Conservation (phyloP, 2,797 vertebrate species). For the Danio jaintianensis region DNA sequence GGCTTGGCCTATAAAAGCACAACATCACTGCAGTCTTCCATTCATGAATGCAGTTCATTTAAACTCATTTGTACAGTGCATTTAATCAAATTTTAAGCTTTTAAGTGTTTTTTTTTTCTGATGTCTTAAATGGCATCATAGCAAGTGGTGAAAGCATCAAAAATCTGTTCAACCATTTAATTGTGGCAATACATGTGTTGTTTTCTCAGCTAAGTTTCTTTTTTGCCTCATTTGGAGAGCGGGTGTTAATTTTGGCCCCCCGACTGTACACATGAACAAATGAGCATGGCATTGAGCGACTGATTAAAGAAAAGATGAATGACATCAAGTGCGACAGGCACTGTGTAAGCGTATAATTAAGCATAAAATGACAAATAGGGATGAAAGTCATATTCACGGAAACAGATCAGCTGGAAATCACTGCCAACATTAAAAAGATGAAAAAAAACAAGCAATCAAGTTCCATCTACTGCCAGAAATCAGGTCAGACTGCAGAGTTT, state of each 20-base stretch:
- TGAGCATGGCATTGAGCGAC: slow-evolving; percentile 4
- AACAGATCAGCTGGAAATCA: not conserved
- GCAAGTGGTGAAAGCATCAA: too few species aligned
- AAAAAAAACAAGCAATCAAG: too few species aligned
- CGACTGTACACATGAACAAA: slow-evolving; percentile 38
- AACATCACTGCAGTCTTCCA: not conserved
- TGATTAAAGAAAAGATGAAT: slow-evolving; percentile 49
- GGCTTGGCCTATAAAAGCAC: not conserved
- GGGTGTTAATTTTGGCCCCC: not conserved
- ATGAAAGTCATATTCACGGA: slow-evolving; percentile 48
- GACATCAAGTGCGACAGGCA: slow-evolving; percentile 33
- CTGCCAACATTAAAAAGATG: too few species aligned
- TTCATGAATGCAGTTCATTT: too few species aligned
- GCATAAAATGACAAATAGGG: slow-evolving; percentile 46
- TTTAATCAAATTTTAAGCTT: too few species aligned
- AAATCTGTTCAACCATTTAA: not conserved
- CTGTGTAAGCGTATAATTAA: slow-evolving; percentile 37
- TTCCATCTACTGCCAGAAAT: too few species aligned
- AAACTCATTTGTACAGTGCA: too few species aligned
- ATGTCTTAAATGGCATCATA: too few species aligned
- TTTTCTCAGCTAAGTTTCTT: not conserved
- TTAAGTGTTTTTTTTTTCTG: too few species aligned
- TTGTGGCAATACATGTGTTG: not conserved
- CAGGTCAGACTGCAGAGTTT: too few species aligned
- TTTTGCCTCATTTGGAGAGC: not conserved